Evolutionary conservation across 2,797 vertebrate species (phyloP).

Genomic region (Tauraco hartlaubi): DNA sequence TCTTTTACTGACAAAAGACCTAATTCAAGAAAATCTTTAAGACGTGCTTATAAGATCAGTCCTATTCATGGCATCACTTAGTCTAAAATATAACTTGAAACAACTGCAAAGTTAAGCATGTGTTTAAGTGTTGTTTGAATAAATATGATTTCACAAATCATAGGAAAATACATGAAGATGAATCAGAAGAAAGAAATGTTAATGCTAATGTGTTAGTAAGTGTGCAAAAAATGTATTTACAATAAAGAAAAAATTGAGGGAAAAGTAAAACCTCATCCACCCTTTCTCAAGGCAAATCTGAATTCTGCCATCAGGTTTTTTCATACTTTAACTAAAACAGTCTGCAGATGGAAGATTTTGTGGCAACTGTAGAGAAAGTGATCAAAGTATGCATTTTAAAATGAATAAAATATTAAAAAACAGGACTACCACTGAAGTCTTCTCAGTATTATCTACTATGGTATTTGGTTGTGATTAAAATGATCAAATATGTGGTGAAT

Average conservation of each 20-base stretch:
- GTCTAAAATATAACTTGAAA: not conserved
- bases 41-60: not conserved
- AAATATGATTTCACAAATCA: not conserved
- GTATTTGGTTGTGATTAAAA: not conserved
- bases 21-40: not conserved
- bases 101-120: not conserved
- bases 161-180: not conserved
- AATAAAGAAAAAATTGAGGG: not conserved
- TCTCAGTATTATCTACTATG: not conserved
- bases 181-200: not conserved
- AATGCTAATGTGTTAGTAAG: not conserved
- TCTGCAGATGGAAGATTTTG: not conserved
- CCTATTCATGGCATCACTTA: not conserved
- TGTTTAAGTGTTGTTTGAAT: not conserved
- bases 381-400: not conserved
- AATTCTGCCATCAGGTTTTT: not conserved
- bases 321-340: not conserved
- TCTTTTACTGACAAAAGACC: not conserved
- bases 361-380: not conserved
- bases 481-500: not conserved
- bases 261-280: not conserved
- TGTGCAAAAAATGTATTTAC: not conserved
- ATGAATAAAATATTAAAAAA: not conserved
- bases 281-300: not conserved
- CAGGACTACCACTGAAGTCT: not conserved